Evolutionary conservation across 2,797 vertebrate species (phyloP), one percentile per base, ranked within the genome.

Genomic region (Echeneis naucrates): DNA sequence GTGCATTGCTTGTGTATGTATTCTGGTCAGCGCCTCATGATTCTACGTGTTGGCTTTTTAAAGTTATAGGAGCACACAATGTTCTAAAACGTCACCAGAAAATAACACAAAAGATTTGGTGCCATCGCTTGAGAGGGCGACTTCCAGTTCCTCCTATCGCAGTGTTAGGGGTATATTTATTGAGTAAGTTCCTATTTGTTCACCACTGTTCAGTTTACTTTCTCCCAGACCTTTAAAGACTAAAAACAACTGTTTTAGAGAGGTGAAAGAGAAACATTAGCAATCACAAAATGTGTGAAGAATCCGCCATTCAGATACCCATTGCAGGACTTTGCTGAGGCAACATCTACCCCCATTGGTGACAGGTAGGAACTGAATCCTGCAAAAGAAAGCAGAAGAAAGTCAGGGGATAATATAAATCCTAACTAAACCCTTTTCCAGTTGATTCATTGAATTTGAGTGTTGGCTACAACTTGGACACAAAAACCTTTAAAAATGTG

Each of bases 301-400:
- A 14, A 9, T 52, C 11, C 53, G 35, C 33, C 8, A 37, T 38
- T 6, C 7, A 27, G 38, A 52, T 51, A 35, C 48, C 40, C 7
- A 32, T 42, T 16, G 24, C 37, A 17, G 27, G 4, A 16, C 27
- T 12, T 26, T 23, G 21, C 26, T 7, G 23, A 21, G 8, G 30
- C 50, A 63, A 61, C 69, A 67, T 14, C 52, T 35, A 62, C 56
- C 48, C 40, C 66, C 67, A 13, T 8, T 68, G 71, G 42, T 68
- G 42, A 50, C 35, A 71, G 10, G 1, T 8, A 17, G 11, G 16
- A 71, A 70, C 30, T n/a, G 0, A 53, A 47, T 52, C 5, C 30
- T 40, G 3, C 26, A 19, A 0, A 7, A 1, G 10, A 26, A 17
- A 27, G 1, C 11, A 26, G n/a, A n/a, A 1, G 24, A 10, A 8